phyloP scores from a whole-genome alignment of 1,140 invertebrate species.

The Magallana ariakensis region DNA sequence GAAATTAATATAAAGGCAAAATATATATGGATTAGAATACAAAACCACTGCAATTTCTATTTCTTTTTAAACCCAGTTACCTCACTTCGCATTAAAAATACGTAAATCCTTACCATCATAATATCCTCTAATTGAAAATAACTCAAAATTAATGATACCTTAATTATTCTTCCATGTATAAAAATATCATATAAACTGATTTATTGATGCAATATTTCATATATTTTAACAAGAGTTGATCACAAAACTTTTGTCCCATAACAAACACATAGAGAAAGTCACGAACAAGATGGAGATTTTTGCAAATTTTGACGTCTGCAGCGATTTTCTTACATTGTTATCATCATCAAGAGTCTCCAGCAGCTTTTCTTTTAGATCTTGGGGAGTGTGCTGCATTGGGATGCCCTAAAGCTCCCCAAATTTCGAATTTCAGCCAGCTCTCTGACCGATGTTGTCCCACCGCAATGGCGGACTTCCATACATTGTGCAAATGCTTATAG shows the following conservation, averaged over 20 bases:
- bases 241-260: conserved; percentile 20
- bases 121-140: background rate
- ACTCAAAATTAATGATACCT: too few species aligned
- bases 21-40: background rate
- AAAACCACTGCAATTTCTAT: background rate
- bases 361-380: conserved; percentile 84
- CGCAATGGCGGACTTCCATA: conserved; percentile 79
- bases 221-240: background rate
- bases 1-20: too few species aligned
- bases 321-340: conserved; percentile 83
- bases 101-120: conserved; percentile 2
- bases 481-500: conserved; percentile 74
- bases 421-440: conserved; percentile 74
- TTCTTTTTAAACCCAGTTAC: background rate
- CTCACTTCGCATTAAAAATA: background rate
- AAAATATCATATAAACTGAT: background rate
- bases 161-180: background rate
- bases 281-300: conserved; percentile 28
- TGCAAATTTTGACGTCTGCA: background rate
- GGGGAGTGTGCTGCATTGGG: conserved; percentile 83
- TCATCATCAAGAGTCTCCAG: conserved; percentile 83
- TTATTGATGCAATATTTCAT: background rate
- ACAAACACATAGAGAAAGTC: conserved; percentile 22
- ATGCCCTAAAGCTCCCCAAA: conserved; percentile 74
- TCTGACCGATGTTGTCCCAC: conserved; percentile 77